Conservation (phyloP, 2,797 vertebrate species). For the Xyrichtys novacula region DNA sequence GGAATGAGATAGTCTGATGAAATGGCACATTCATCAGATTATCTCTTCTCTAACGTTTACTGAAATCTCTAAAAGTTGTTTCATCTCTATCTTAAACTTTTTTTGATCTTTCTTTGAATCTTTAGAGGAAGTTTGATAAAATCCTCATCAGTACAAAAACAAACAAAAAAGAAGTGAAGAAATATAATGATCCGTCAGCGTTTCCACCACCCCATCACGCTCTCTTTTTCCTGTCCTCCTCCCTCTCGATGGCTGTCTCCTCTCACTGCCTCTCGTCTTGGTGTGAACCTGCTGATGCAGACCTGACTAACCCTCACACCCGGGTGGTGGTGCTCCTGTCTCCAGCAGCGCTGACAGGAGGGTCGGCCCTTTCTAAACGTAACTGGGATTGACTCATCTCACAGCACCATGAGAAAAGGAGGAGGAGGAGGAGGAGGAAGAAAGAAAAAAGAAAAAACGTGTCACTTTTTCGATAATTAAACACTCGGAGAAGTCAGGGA, state of each 20-base stretch:
- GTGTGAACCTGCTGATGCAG: conserved; percentile 46
- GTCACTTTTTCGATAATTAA: conserved; percentile 63
- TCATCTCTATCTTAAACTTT: no score
- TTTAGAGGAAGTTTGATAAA: no score
- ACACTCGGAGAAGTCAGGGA: conserved; percentile 27
- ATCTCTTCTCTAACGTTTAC: no score
- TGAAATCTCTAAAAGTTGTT: no score
- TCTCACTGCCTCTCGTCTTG: conserved; percentile 18
- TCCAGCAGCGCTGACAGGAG: conserved; percentile 43
- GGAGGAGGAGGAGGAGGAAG: conserved; percentile 28
- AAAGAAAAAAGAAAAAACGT: conserved; percentile 41
- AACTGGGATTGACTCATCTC: conserved; percentile 65
- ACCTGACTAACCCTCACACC: conserved; percentile 31
- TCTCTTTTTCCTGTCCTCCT: neutral
- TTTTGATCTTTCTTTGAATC: no score
- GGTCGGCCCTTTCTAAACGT: conserved; percentile 36
- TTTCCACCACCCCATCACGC: no score
- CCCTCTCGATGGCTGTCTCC: conserved; percentile 19
- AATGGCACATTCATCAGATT: no score
- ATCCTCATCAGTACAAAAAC: no score
- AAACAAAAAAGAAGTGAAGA: no score
- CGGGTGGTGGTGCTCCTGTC: conserved; percentile 26
- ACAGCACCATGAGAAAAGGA: conserved; percentile 54
- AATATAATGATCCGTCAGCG: no score
- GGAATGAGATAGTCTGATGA: no score